These are phyloP conservation scores for Troides aeacus DNA, from an alignment of 2,888 invertebrate genomes.

Conservation along the genomic window DNA sequence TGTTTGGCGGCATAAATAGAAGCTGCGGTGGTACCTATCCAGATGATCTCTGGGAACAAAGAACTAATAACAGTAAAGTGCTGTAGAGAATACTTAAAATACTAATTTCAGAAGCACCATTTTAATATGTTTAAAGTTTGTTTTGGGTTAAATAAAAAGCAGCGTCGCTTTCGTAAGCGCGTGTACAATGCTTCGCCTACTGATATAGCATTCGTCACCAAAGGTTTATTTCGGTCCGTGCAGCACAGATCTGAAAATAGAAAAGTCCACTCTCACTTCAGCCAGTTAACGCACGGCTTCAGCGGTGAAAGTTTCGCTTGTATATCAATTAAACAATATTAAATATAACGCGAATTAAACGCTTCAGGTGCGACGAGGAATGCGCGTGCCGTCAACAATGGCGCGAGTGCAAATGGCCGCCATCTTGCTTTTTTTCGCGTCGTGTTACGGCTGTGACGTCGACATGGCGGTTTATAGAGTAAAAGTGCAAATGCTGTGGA, in stretches of 20 bases:
- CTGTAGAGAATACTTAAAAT: too few species aligned
- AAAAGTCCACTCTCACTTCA: conserved; percentile 66
- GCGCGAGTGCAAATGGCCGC: conserved; percentile 52
- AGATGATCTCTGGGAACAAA: too few species aligned
- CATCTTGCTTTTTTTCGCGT: conserved; percentile 54
- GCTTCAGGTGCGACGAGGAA: not conserved
- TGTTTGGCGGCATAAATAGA: too few species aligned
- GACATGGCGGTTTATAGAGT: conserved; percentile 93
- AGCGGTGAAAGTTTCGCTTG: conserved; percentile 20
- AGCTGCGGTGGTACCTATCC: too few species aligned
- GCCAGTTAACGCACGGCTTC: conserved; percentile 58
- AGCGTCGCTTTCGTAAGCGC: not conserved
- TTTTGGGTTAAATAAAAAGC: not conserved
- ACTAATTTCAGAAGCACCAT: too few species aligned
- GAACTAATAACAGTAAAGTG: too few species aligned
- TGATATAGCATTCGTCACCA: conserved; percentile 54
- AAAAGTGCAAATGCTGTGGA: conserved; percentile 92
- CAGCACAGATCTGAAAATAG: conserved; percentile 70
- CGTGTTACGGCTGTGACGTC: conserved; percentile 80
- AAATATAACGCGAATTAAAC: not conserved
- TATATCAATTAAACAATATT: not conserved
- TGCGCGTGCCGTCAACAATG: conserved; percentile 24
- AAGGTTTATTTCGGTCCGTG: conserved; percentile 69
- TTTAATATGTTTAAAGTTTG: too few species aligned
- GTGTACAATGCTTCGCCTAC: conserved; percentile 45